A percentile compares a stretch with the other conserved stretches of the same genome.
These are phyloP conservation scores for Poeciliopsis turrubarensis DNA, from an alignment of 2,113 vertebrate genomes.

Conservation along the genomic window DNA sequence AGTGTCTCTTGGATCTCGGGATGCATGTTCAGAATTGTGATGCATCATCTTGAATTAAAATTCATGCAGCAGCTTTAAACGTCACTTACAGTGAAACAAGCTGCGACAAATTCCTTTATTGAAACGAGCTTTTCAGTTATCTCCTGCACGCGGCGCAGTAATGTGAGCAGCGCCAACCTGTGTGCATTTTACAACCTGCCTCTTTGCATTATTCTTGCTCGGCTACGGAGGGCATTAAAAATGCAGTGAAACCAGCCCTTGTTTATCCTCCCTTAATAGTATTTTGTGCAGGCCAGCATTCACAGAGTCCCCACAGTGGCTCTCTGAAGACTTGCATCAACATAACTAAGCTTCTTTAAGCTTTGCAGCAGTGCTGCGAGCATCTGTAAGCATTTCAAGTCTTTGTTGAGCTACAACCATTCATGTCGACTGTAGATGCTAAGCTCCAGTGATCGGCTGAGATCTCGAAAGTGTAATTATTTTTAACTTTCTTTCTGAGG, in stretches of 20 bases:
- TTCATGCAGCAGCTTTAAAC: not conserved
- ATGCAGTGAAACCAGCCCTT: not conserved
- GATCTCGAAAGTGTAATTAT: constrained; percentile 47
- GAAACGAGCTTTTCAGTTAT: not conserved
- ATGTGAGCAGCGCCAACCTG: not conserved
- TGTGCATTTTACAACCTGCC: not conserved
- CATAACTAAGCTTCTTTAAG: constrained; percentile 5
- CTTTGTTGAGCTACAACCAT: not conserved
- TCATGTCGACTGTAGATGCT: constrained; percentile 8
- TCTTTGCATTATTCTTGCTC: constrained; percentile 4
- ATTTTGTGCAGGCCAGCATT: constrained; percentile 1
- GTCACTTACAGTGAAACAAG: not conserved
- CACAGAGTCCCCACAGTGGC: not conserved
- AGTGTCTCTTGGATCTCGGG: not conserved
- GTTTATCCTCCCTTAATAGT: constrained; percentile 13
- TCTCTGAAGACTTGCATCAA: constrained; percentile 9
- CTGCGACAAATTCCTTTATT: not conserved
- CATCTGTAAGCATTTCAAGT: not conserved
- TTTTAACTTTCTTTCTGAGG: constrained; percentile 34
- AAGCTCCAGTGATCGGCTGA: constrained; percentile 20
- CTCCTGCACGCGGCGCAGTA: not conserved
- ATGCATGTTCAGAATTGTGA: not conserved
- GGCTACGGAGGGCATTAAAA: not conserved
- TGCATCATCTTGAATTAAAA: not conserved
- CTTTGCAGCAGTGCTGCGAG: not conserved